Evolutionary conservation across 2,113 vertebrate species (phyloP).

Genomic region (Silurus asotus): DNA sequence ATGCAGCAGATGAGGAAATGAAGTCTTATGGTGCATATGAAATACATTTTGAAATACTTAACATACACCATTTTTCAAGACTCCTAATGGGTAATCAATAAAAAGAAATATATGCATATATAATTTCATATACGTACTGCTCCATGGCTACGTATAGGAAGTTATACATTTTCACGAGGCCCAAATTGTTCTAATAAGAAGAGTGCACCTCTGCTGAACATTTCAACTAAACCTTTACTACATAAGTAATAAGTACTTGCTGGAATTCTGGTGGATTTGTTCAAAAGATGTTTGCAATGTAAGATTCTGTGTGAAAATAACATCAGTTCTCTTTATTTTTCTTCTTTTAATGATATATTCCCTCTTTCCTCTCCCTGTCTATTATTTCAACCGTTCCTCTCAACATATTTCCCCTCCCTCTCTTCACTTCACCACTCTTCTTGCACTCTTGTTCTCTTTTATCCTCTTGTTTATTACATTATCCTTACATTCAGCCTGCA

Average conservation of each 20-base stretch:
- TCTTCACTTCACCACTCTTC: not conserved
- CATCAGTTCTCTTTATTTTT: not conserved
- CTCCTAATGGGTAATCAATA: not conserved
- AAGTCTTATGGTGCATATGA: not conserved
- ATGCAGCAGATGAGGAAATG: not conserved
- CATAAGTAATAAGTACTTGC: not conserved
- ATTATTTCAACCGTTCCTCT: not conserved
- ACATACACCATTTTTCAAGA: not conserved
- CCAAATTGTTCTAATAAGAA: not conserved
- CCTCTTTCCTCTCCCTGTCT: not conserved
- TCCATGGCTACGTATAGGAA: not conserved
- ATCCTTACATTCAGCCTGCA: constrained; percentile 5
- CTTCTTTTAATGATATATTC: not conserved
- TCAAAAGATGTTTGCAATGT: not conserved
- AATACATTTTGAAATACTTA: not conserved
- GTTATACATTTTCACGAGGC: not conserved
- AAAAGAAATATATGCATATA: not conserved
- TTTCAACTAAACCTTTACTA: not conserved
- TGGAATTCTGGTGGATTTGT: not conserved
- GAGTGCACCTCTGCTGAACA: not conserved
- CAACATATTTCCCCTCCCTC: not conserved
- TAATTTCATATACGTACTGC: not conserved
- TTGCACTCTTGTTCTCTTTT: not conserved
- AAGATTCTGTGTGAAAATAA: not conserved
- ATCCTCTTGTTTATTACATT: not conserved